Evolutionary conservation across 30 jellyfish, hydroid and myxozoan species (phyloP).

Genomic region (Catostylus mosaicus): DNA sequence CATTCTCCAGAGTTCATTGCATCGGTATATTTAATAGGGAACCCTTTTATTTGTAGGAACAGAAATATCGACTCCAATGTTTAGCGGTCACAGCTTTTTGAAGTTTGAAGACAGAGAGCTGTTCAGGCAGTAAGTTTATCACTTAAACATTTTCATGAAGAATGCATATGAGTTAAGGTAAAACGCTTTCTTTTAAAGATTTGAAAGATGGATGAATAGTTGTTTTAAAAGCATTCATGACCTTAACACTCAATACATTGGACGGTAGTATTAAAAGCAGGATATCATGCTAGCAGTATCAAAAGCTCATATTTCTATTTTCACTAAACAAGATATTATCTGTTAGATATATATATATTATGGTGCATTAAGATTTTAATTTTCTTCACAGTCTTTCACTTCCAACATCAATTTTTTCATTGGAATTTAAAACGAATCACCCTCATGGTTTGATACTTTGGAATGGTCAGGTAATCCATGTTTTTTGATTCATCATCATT

Average conservation of each 20-base stretch:
- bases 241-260: too few relatives aligned
- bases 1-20: background rate
- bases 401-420: constrained; percentile 46
- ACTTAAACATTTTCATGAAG: background rate
- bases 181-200: too few relatives aligned
- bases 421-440: constrained; percentile 49
- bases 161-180: too few relatives aligned
- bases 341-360: too few relatives aligned
- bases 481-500: too few relatives aligned
- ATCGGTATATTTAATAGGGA: background rate
- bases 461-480: constrained; percentile 64
- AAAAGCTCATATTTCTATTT: too few relatives aligned
- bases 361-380: background rate
- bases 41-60: background rate
- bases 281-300: too few relatives aligned
- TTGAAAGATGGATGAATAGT: too few relatives aligned
- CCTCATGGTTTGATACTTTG: constrained; percentile 53
- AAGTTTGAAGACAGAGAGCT: constrained; percentile 29
- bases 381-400: constrained; percentile 13
- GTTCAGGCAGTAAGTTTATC: constrained; percentile 22
- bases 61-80: constrained; percentile 34
- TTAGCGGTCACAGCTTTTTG: constrained; percentile 67
- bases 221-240: too few relatives aligned
- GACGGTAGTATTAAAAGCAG: too few relatives aligned
- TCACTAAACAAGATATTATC: too few relatives aligned